These are phyloP conservation scores for Scortum barcoo DNA, from an alignment of 2,113 vertebrate genomes.

Conservation along the genomic window DNA sequence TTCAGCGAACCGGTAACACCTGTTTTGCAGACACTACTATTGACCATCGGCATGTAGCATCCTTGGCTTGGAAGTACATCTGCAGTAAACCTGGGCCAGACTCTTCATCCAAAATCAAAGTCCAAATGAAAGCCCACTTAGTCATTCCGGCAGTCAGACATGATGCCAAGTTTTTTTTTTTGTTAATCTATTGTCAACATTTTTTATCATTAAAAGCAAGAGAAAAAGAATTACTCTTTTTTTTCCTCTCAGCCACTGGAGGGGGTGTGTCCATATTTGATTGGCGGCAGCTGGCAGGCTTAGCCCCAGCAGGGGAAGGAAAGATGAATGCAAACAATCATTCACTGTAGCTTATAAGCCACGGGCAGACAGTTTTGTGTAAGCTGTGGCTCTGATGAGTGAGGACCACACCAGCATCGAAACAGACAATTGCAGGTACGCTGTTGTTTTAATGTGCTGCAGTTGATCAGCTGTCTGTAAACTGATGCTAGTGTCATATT, in stretches of 20 bases:
- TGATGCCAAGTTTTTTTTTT: too few species aligned
- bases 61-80: conserved; percentile 29
- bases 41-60: conserved; percentile 46
- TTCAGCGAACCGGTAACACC: conserved; percentile 35
- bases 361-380: too few species aligned
- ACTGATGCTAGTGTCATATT: too few species aligned
- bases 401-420: too few species aligned
- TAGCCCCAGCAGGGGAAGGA: conserved; percentile 16
- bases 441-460: too few species aligned
- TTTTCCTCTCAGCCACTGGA: not conserved
- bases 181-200: conserved; percentile 1
- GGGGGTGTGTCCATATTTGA: conserved; percentile 28
- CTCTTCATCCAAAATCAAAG: conserved; percentile 13
- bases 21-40: conserved; percentile 42
- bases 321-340: conserved; percentile 25
- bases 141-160: too few species aligned
- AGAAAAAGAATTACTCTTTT: not conserved
- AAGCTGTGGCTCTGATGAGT: too few species aligned
- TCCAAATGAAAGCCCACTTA: conserved; percentile 8
- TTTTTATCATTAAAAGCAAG: not conserved
- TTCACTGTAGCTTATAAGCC: not conserved
- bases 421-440: not conserved
- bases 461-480: too few species aligned
- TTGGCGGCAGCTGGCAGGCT: conserved; percentile 48
- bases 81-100: conserved; percentile 27